Conservation (phyloP, 2,797 vertebrate species). For the Sebastes melanostomus region DNA sequence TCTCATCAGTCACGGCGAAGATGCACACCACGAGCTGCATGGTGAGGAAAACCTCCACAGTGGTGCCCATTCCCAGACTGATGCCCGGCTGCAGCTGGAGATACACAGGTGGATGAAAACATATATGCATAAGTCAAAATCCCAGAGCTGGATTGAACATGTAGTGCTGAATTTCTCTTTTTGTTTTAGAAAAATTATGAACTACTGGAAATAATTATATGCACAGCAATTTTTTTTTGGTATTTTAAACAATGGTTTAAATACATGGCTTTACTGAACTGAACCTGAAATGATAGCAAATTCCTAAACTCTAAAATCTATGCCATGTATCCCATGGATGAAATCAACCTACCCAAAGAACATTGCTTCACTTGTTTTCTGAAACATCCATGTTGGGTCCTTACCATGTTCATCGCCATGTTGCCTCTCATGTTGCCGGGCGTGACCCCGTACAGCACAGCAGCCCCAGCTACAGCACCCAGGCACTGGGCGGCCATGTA, state of each 20-base stretch:
- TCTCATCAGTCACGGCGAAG: slow-evolving; percentile 93
- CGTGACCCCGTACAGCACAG: slow-evolving; percentile 92
- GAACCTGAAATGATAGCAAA: not conserved
- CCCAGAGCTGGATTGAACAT: not conserved
- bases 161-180: not conserved
- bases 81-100: slow-evolving; percentile 90
- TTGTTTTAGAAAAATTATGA: not conserved
- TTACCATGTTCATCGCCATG: slow-evolving; percentile 93
- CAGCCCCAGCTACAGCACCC: slow-evolving; percentile 91
- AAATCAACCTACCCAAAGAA: not conserved
- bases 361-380: not conserved
- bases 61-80: slow-evolving; percentile 91
- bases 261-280: not conserved
- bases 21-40: slow-evolving; percentile 93
- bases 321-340: not conserved
- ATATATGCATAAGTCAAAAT: not conserved
- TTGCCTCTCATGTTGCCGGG: slow-evolving; percentile 90
- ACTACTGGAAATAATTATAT: not conserved
- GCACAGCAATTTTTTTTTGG: fast-evolving
- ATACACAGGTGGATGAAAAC: slow-evolving; percentile 17
- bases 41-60: slow-evolving; percentile 93
- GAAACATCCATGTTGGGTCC: not conserved
- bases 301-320: not conserved
- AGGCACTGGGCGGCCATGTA: slow-evolving; percentile 92
- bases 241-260: not conserved